Percentiles rank a stretch among this genome's conserved stretches.
Evolutionary conservation across 2,113 vertebrate species (phyloP).

Genomic region (Ovis canadensis): DNA sequence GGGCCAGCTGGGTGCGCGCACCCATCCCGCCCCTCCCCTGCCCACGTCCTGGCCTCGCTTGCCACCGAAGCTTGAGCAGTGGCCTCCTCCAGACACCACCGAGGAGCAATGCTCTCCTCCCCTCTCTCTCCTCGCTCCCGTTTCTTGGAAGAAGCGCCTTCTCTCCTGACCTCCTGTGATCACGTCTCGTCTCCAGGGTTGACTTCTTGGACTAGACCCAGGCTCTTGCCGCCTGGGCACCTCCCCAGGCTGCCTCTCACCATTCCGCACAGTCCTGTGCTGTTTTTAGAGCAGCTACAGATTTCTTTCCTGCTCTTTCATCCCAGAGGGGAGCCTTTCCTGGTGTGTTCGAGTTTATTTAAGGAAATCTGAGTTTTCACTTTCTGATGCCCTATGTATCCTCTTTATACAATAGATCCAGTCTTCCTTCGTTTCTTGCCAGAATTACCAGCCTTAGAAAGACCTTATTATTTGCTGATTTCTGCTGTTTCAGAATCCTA

Average conservation of each 20-base stretch:
- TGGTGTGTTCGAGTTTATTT: neutral
- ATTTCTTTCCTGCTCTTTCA: neutral
- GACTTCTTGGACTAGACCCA: too few relatives aligned
- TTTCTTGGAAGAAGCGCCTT: neutral
- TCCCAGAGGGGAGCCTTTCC: neutral
- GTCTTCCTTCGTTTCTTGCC: neutral
- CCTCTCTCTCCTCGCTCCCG: too few relatives aligned
- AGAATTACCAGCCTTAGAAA: neutral
- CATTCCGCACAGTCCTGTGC: fast-evolving
- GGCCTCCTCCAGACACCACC: neutral
- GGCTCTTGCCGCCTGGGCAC: fast-evolving
- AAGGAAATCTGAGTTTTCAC: neutral
- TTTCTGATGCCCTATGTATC: fast-evolving
- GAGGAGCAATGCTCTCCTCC: neutral
- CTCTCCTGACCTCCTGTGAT: neutral
- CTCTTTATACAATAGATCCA: fast-evolving
- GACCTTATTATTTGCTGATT: neutral
- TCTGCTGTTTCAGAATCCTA: neutral
- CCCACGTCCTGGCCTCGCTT: neutral
- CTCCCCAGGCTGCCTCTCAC: neutral
- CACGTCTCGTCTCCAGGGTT: fast-evolving
- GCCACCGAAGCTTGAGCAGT: too few relatives aligned
- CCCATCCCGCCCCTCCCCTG: neutral
- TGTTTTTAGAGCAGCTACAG: fast-evolving
- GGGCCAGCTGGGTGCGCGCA: fast-evolving